Percentiles rank a stretch among this genome's conserved stretches.
Evolutionary conservation across 2,797 vertebrate species (phyloP).

Genomic region (Pseudocheirus occidentalis): DNA sequence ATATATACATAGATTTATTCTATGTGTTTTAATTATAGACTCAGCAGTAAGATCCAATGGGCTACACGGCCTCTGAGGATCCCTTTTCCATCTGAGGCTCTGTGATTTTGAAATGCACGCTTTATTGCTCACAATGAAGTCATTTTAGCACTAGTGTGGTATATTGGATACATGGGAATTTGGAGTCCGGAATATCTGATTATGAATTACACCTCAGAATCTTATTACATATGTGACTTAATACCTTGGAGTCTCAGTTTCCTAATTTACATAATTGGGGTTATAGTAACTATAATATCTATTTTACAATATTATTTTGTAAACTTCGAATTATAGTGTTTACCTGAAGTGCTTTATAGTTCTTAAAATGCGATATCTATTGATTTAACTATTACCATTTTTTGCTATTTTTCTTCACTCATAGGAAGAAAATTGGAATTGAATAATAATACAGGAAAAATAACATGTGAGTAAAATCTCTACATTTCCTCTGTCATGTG

Average conservation of each 20-base stretch:
- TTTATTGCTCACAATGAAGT: not conserved
- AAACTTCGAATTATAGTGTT: not conserved
- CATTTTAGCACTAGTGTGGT: not conserved
- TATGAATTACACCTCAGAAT: not conserved
- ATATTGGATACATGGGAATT: not conserved
- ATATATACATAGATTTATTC: too few relatives aligned
- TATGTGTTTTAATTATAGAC: too few relatives aligned
- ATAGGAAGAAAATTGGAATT: not conserved
- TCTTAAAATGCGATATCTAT: not conserved
- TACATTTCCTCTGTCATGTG: not conserved
- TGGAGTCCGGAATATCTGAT: not conserved
- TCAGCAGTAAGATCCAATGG: too few relatives aligned
- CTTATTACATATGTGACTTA: not conserved
- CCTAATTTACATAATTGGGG: not conserved
- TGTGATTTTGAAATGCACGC: not conserved
- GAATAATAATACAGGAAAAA: not conserved
- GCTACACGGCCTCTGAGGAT: not conserved
- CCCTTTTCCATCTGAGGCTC: not conserved
- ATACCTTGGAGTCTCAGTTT: not conserved
- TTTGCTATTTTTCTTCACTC: not conserved
- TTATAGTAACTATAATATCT: not conserved
- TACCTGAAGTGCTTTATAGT: not conserved
- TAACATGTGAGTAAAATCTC: not conserved
- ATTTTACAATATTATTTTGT: not conserved
- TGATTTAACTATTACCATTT: not conserved